Evolutionary conservation across 2,888 invertebrate genomes (phyloP).

Genomic region (Lamproptera curius): DNA sequence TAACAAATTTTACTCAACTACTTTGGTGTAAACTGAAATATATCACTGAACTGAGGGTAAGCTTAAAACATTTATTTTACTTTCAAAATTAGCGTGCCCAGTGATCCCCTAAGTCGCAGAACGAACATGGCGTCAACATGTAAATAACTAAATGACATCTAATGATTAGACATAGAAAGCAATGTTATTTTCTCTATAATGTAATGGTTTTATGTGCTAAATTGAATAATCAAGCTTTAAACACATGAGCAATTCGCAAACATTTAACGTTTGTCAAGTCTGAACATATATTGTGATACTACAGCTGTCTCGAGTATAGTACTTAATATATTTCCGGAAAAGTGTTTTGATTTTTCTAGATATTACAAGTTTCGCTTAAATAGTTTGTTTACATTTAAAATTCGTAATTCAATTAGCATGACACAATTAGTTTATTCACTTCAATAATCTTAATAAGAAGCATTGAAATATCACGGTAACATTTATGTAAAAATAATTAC

Average conservation of each 20-base stretch:
- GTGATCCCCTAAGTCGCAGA: slow-evolving; percentile 60
- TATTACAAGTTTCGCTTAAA: not conserved
- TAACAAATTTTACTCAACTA: slow-evolving; percentile 78
- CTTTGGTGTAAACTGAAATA: slow-evolving; percentile 81
- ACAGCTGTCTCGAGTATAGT: slow-evolving; percentile 29
- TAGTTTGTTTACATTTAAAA: not conserved
- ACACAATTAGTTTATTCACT: slow-evolving; percentile 2
- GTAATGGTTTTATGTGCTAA: too few relatives aligned
- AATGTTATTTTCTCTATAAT: slow-evolving; percentile 22
- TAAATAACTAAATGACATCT: slow-evolving; percentile 69
- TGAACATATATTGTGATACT: slow-evolving; percentile 23
- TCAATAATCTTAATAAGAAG: slow-evolving; percentile 3
- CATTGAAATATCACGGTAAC: slow-evolving; percentile 3
- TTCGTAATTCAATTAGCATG: not conserved
- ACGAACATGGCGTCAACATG: slow-evolving; percentile 75
- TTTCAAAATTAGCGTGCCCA: slow-evolving; percentile 41
- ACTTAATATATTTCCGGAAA: slow-evolving; percentile 15
- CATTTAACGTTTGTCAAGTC: too few relatives aligned
- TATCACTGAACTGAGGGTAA: slow-evolving; percentile 72
- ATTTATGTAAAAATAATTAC: slow-evolving; percentile 6
- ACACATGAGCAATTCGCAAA: too few relatives aligned
- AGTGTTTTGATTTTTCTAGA: slow-evolving; percentile 13
- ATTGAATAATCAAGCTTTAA: too few relatives aligned
- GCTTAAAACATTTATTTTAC: slow-evolving; percentile 41
- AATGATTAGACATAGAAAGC: slow-evolving; percentile 33